phyloP scores from a whole-genome alignment of 2,888 invertebrate species.

The Germaria angustata region DNA sequence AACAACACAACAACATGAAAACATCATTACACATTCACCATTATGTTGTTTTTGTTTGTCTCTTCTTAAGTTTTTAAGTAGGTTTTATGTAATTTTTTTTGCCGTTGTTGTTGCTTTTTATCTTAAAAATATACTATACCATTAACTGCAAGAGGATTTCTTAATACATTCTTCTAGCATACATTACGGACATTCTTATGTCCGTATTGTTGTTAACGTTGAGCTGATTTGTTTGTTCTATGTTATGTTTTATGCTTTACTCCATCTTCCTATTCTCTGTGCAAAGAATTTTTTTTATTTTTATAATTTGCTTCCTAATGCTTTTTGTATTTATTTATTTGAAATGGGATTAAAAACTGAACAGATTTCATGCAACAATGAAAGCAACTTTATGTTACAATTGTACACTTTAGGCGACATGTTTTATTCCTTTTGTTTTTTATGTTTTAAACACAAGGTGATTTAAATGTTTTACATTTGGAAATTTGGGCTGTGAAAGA shows the following conservation, averaged over 20 bases:
- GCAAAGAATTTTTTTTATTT: not conserved
- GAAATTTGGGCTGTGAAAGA: not conserved
- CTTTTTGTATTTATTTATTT: constrained; percentile 33
- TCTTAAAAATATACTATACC: constrained; percentile 34
- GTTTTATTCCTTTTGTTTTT: constrained; percentile 13
- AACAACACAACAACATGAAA: constrained; percentile 2
- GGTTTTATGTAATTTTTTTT: constrained; percentile 31
- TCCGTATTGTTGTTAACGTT: constrained; percentile 9
- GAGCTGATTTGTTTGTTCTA: not conserved
- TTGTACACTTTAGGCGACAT: constrained; percentile 27
- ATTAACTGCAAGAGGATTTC: constrained; percentile 48
- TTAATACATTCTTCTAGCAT: constrained; percentile 49
- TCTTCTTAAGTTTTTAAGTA: not conserved
- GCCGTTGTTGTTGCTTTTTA: constrained; percentile 10
- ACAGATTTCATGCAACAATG: constrained; percentile 38
- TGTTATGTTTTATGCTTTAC: not conserved
- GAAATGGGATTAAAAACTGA: constrained; percentile 60
- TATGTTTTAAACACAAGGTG: not conserved
- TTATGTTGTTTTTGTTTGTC: constrained; percentile 24
- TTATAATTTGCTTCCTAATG: not conserved
- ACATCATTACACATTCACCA: constrained; percentile 26
- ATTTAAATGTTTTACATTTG: constrained; percentile 27
- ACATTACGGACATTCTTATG: constrained; percentile 42
- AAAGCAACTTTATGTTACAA: constrained; percentile 19
- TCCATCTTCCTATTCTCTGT: constrained; percentile 3